Conservation (phyloP, 2,797 vertebrate species). For the Cynopterus sphinx region DNA sequence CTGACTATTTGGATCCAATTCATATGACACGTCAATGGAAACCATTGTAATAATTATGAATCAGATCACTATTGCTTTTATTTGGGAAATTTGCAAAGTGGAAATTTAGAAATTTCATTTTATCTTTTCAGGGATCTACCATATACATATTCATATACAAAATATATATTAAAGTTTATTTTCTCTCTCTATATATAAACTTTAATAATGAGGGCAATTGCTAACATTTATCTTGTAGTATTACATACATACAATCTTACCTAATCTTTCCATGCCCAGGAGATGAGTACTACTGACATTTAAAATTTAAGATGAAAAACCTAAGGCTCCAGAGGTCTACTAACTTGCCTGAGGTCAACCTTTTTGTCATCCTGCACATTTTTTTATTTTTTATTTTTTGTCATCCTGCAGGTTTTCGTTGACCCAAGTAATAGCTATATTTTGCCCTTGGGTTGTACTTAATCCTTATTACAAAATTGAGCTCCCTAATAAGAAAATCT, state of each 20-base stretch:
- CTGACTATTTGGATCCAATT: background rate
- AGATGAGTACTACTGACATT: background rate
- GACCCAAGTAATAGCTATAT: background rate
- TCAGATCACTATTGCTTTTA: background rate
- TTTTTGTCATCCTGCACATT: background rate
- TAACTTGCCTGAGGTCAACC: background rate
- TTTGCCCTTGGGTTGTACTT: background rate
- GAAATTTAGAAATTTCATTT: background rate
- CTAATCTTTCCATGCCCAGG: background rate
- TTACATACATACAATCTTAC: background rate
- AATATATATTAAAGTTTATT: too few species aligned
- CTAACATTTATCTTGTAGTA: background rate
- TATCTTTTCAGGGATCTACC: background rate
- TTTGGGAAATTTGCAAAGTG: background rate
- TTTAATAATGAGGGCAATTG: background rate
- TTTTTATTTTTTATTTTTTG: background rate
- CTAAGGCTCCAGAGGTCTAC: background rate
- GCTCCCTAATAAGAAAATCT: background rate
- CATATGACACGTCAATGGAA: background rate
- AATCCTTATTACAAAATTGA: background rate
- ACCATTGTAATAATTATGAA: background rate
- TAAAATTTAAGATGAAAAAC: background rate
- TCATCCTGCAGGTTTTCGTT: background rate
- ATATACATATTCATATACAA: background rate
- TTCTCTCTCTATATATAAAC: background rate